Evolutionary conservation across 2,888 invertebrate genomes (phyloP).

Genomic region (Choristoneura rosaceana): DNA sequence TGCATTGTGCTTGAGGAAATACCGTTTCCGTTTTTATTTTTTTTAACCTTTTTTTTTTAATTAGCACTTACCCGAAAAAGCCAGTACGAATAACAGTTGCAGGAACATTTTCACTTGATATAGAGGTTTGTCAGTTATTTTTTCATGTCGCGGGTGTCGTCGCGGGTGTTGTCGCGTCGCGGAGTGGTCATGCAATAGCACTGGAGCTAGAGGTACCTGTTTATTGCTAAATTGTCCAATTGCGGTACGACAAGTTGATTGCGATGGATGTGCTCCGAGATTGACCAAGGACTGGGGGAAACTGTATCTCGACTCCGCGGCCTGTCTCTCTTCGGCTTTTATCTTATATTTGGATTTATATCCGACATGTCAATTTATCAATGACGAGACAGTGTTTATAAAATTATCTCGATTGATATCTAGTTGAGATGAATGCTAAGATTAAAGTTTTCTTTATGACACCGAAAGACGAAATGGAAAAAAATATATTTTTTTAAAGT

Average conservation of each 20-base stretch:
- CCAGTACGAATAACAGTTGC: conserved; percentile 42
- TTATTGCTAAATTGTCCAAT: conserved; percentile 80
- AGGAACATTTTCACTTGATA: conserved; percentile 36
- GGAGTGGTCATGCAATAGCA: conserved; percentile 37
- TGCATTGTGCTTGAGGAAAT: not conserved
- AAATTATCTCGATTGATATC: not conserved
- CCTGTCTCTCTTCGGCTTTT: conserved; percentile 21
- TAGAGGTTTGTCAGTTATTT: conserved; percentile 24
- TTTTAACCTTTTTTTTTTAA: not conserved
- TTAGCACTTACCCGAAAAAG: conserved; percentile 49
- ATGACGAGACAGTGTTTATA: not conserved
- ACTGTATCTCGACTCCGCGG: conserved; percentile 20
- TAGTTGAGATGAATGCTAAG: not conserved
- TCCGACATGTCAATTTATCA: not conserved
- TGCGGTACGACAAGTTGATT: conserved; percentile 61
- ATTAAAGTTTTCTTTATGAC: not conserved
- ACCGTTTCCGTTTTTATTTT: not conserved
- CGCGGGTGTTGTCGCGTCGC: conserved; percentile 35
- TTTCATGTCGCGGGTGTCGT: conserved; percentile 36
- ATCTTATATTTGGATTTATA: not conserved
- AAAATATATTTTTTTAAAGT: no score
- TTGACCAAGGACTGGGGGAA: conserved; percentile 68
- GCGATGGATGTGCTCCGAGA: conserved; percentile 63
- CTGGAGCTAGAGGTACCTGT: conserved; percentile 54
- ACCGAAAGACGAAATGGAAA: no score